Conservation (phyloP, 2,113 vertebrate genomes). For the Vulpes lagopus region DNA sequence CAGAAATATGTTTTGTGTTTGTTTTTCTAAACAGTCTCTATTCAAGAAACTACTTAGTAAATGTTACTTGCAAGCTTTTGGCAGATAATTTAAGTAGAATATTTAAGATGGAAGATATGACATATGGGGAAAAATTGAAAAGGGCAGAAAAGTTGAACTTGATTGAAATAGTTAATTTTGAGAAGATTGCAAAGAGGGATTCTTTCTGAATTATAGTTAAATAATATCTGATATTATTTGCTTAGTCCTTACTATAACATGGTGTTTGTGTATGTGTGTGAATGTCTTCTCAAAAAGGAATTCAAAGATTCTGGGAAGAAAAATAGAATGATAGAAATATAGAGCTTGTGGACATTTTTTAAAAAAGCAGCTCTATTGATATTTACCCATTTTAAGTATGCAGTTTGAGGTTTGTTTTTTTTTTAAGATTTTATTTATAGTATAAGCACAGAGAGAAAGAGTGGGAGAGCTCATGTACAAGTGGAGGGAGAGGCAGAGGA, state of each 20-base stretch:
- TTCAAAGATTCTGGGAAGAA: background rate
- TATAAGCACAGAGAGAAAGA: no score
- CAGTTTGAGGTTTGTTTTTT: background rate
- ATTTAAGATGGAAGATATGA: background rate
- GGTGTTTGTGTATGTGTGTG: background rate
- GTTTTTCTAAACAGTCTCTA: background rate
- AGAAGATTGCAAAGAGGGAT: background rate
- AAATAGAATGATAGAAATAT: background rate
- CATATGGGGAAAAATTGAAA: background rate
- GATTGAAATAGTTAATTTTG: background rate
- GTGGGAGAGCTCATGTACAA: no score
- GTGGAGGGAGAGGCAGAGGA: no score
- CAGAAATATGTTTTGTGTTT: background rate
- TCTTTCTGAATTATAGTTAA: background rate
- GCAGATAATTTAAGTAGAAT: background rate
- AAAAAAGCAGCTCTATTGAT: background rate
- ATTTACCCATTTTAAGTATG: background rate
- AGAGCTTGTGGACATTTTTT: background rate
- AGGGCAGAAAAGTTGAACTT: background rate
- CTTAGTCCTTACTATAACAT: background rate
- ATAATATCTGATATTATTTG: background rate
- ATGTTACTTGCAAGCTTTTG: conserved; percentile 3
- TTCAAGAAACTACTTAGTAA: background rate
- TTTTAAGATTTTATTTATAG: background rate
- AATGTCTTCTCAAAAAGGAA: background rate